phyloP scores from a whole-genome alignment of 2,888 invertebrate genomes.

The Plebejus anna region DNA sequence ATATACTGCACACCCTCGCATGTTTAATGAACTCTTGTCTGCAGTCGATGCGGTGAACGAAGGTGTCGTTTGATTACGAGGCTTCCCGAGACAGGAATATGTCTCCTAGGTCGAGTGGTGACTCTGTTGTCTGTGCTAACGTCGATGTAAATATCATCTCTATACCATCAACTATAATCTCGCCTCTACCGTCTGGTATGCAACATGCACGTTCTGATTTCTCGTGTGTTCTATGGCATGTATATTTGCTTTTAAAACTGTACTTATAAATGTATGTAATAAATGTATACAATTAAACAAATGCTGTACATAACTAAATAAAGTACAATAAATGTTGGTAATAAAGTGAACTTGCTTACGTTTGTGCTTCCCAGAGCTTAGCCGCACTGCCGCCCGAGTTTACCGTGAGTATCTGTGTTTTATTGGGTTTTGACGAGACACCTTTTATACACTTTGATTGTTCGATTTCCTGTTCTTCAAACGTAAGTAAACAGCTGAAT shows the following conservation, averaged over 20 bases:
- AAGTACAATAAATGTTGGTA: conserved; percentile 24
- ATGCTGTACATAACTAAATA: conserved; percentile 49
- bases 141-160: conserved; percentile 2
- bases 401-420: conserved; percentile 83
- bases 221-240: conserved; percentile 30
- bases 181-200: not conserved
- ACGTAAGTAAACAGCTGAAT: not conserved
- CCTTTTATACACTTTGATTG: not conserved
- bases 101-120: not conserved
- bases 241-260: conserved; percentile 32
- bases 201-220: conserved; percentile 6
- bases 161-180: not conserved
- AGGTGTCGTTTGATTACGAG: not conserved
- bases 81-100: not conserved
- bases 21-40: not conserved
- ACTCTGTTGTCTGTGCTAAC: not conserved
- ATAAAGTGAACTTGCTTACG: conserved; percentile 68
- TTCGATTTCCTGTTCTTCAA: not conserved
- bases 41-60: not conserved
- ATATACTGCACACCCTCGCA: too few relatives aligned
- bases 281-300: not conserved
- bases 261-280: conserved; percentile 23
- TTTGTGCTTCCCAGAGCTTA: conserved; percentile 87
- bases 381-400: conserved; percentile 89
- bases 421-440: not conserved